Evolutionary conservation across 92 coral and sea anemone species (phyloP), one percentile per base, ranked within the genome.

Genomic region (Epizoanthus rinbou): DNA sequence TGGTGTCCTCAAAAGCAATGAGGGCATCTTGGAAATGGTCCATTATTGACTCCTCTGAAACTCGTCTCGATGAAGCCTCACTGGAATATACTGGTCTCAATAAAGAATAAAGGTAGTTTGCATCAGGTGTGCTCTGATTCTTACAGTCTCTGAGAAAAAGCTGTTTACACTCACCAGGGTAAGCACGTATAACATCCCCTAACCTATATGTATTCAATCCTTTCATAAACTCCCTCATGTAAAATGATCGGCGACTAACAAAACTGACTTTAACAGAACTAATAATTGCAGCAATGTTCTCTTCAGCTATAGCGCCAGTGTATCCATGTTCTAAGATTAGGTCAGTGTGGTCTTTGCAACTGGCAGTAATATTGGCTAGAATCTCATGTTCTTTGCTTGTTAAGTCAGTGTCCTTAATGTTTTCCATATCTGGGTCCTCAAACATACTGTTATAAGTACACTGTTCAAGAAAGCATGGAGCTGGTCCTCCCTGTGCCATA

Each of bases 191-290:
- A 31, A 85, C 63, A 24, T 85, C 83, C 54, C 88, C 81, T 50
- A 85, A 85, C 56, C 88, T 82, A 74, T 72, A 73, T 19, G 70
- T 62, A 60, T 84, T 74, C 25, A 84, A 80, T 45, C 82, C 87
- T 19, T 60, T 75, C 37, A 67, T 75, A 66, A 84, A 84, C 58
- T 84, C 87, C 52, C 68, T 84, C 87, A 84, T 84, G 74, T 84
- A 84, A 64, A 74, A 74, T 0, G 41, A 58, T 25, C 75, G 87
- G 72, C 82, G 82, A 74, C 81, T 84, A 28, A 84, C 81, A 43
- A 84, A 84, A 84, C 87, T 73, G 58, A 84, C 82, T 75, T 84
- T 84, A 60, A 84, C 33, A 35, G 87, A 85, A 85, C 57, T 85
- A 56, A 75, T 53, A 75, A 85, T 85, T 74, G 47, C 87, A 67